Evolutionary conservation across 2,797 vertebrate genomes (phyloP), one percentile per base, ranked within the genome.

Genomic region (Chelon auratus): DNA sequence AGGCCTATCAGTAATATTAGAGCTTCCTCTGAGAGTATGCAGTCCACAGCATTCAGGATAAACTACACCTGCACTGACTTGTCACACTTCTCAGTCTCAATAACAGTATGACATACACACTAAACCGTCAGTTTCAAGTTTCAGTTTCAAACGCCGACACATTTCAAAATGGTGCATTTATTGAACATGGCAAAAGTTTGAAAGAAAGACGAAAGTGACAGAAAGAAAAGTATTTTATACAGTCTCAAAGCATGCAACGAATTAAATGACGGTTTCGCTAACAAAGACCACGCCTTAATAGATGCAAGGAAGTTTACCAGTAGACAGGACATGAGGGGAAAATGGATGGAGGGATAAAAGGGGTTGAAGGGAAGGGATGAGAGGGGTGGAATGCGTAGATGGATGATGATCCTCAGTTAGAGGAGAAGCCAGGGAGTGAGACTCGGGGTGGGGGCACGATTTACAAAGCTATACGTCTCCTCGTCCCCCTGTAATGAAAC

Each of bases 1-100:
- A 52, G 75, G 66, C 57, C 33, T 42, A 70, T 80, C 68, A 59
- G 22, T 50, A 37, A 65, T 63, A 47, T 60, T 55, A 45, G 33
- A 72, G 58, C 57, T 72, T 72, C 54, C 24, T 43, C 14, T 63
- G 14, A 61, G 55, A 66, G 0, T 54, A 36, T 30, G 22, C 15
- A 3, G 40, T 47, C 26, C 18, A 9, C 37, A 55, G 33, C 17
- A 33, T 9, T 59, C 20, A 40, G 26, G 20, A 14, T 13, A 5
- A 15, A 22, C 57, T 2, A 10, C 14, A 45, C 36, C 57, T 17
- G 8, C 39, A 40, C 24, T 18, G 30, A n/a, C 20, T 40, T 33
- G 15, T 39, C n/a, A 47, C 2, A 6, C 52, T 47, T 74, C 22
- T 42, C 3, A 9, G 66, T 33, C 5, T 5, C 11, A 5, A 37